These are phyloP conservation scores for Gobio gobio DNA, from an alignment of 2,113 vertebrate genomes.

Conservation along the genomic window DNA sequence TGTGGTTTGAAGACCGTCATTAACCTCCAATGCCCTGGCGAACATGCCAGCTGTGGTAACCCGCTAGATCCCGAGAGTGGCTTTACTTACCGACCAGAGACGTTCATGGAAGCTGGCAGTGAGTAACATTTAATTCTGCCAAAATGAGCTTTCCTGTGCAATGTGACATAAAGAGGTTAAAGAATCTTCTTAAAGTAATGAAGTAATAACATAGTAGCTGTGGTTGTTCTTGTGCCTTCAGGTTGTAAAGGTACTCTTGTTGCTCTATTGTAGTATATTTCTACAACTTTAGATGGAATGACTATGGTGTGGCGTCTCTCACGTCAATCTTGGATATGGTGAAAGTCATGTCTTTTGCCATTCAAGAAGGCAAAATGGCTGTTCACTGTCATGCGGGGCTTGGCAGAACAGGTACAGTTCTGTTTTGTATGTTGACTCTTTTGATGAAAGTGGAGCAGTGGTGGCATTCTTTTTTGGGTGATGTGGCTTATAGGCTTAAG, in stretches of 20 bases:
- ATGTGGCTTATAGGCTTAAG: neutral
- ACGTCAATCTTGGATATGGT: conserved; percentile 97
- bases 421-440: neutral
- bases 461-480: neutral
- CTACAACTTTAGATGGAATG: conserved; percentile 99
- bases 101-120: conserved; percentile 95
- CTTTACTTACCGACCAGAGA: conserved; percentile 93
- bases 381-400: conserved; percentile 96
- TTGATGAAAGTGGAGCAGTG: neutral
- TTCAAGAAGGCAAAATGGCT: conserved; percentile 94
- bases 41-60: conserved; percentile 94
- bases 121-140: conserved; percentile 68
- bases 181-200: neutral
- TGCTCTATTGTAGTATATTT: conserved; percentile 86
- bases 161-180: neutral
- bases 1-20: conserved; percentile 91
- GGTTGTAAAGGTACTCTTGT: conserved; percentile 13
- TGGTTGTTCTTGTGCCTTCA: neutral
- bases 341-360: conserved; percentile 94
- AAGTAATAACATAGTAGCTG: neutral
- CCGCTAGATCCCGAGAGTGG: conserved; percentile 90
- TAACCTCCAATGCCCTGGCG: conserved; percentile 95
- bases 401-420: conserved; percentile 89
- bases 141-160: neutral
- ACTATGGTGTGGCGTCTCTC: conserved; percentile 94